Conservation (phyloP, 1,140 invertebrate species). For the Drosophila hydei region DNA sequence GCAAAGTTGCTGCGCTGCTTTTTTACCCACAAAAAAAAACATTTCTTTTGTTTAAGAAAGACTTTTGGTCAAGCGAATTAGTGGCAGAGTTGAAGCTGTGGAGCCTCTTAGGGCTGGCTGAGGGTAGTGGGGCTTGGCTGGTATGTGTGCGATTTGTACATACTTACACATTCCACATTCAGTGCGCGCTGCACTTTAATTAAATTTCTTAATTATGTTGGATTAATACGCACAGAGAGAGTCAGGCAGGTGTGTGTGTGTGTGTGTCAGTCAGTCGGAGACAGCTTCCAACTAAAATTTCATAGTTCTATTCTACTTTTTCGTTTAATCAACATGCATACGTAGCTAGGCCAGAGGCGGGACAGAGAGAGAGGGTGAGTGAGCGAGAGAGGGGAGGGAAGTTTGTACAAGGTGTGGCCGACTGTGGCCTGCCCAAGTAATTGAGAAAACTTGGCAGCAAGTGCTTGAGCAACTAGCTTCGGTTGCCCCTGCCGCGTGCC, state of each 20-base stretch:
- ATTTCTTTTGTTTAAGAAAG: too few relatives aligned
- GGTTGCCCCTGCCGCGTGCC: background rate
- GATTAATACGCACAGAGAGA: constrained; percentile 63
- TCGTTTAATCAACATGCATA: constrained; percentile 74
- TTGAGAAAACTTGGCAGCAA: constrained; percentile 77
- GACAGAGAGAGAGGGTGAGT: background rate
- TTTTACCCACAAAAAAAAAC: too few relatives aligned
- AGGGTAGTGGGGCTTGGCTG: background rate
- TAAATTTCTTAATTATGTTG: constrained; percentile 83
- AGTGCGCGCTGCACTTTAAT: constrained; percentile 77
- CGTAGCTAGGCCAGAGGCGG: constrained; percentile 29
- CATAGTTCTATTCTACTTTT: constrained; percentile 75
- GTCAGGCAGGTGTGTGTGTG: background rate
- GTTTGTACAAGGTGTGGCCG: constrained; percentile 15
- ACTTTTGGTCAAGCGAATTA: background rate
- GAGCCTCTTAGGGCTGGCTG: background rate
- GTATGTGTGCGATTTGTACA: constrained; percentile 1
- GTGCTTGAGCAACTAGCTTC: constrained; percentile 26
- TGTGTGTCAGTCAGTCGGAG: constrained; percentile 5
- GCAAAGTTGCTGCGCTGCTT: too few relatives aligned
- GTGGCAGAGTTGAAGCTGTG: background rate
- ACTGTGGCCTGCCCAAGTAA: constrained; percentile 54
- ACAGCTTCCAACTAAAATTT: constrained; percentile 52
- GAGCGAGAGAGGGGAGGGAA: background rate
- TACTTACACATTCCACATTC: constrained; percentile 68